Evolutionary conservation across 1,140 invertebrate species (phyloP), one percentile per base, ranked within the genome.

Genomic region (Ceratoteleas bidentatus): DNA sequence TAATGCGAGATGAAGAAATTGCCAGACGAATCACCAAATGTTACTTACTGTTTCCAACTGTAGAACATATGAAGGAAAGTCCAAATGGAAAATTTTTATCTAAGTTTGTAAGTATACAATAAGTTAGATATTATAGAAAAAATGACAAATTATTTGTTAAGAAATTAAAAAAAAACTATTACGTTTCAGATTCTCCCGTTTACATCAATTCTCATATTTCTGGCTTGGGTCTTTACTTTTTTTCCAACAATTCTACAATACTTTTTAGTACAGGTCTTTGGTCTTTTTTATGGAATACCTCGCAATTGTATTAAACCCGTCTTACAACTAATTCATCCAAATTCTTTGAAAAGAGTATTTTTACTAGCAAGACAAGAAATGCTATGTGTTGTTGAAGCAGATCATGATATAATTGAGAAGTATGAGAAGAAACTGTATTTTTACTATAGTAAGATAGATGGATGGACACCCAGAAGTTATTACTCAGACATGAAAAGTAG

Each of bases 1-100:
- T 97, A 14, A 83, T 98, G 4, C 93, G 95, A 80, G 86, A 94
- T 52, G 79, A 90, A 32, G 80, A 88, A 15, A 90, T 94, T 34
- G 89, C 88, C 11, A 72, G 88, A 9, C 91, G 88, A 79, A 85
- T 94, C 36, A 85, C 87, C 6, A 93, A 93, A 82, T 92, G 91
- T 85, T 97, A 95, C 87, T 88, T 97, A 50, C 85, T 98, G 0
- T 97, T 97, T 91, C 97, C 97, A 5, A 96, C 96, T 0, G 91
- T 98, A 9, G 96, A 97, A 88, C 87, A 94, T 53, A 96, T 98
- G 94, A 93, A 93, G 9, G 90, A 93, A 13, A 95, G 94, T 16
- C 93, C 93, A 7, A 95, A 95, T 87, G 97, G 96, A 36, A 90
- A 91, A 81, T 93, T 93, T 86, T 76, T 94, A 2, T 93, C 90